A percentile compares a stretch with the other conserved stretches of the same genome.
Evolutionary conservation across 2,113 vertebrate genomes (phyloP).

Genomic region (Caracal caracal): DNA sequence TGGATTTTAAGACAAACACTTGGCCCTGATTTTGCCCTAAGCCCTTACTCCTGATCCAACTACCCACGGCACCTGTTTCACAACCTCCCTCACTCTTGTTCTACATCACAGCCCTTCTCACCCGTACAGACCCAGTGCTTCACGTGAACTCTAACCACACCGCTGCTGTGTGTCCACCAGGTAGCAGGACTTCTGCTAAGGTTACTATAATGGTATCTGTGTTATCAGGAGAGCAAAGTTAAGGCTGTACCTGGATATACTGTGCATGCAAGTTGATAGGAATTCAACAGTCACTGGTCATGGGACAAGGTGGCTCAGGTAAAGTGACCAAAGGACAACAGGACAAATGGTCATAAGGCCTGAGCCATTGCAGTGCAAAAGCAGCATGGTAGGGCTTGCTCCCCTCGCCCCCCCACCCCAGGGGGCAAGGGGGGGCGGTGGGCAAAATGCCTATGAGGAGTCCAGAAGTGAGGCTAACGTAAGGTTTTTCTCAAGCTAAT

Average conservation of each 20-base stretch:
- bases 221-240: neutral
- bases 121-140: neutral
- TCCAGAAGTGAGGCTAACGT: neutral
- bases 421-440: too few relatives aligned
- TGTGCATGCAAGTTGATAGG: neutral
- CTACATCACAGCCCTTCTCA: neutral
- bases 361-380: neutral
- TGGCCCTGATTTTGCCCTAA: neutral
- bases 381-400: too few relatives aligned
- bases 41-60: neutral
- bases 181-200: neutral
- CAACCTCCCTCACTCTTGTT: neutral
- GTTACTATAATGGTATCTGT: neutral
- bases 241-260: neutral
- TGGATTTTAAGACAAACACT: neutral
- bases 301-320: neutral
- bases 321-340: neutral
- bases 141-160: neutral
- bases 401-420: too few relatives aligned
- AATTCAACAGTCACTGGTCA: neutral
- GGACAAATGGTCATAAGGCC: neutral
- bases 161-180: rapidly evolving
- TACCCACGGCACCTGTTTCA: neutral
- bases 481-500: neutral
- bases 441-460: neutral